These are phyloP conservation scores for Pemphigus obesinymphae DNA, from an alignment of 1,140 invertebrate genomes.

Conservation along the genomic window DNA sequence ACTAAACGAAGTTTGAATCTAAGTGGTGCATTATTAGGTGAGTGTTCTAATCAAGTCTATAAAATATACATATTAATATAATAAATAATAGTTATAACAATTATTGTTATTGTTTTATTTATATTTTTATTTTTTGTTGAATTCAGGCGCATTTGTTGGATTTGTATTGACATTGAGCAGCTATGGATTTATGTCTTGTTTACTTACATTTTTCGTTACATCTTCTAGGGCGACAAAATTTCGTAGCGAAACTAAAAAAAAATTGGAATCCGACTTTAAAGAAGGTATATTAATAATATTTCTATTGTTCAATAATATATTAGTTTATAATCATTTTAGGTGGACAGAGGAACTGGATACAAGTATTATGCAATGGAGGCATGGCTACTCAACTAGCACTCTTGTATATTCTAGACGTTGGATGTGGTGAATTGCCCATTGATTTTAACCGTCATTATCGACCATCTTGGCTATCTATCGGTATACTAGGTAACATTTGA, in stretches of 20 bases:
- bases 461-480: conserved; percentile 74
- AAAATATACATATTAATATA: too few relatives aligned
- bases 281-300: not conserved
- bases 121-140: not conserved
- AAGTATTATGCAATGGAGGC: conserved; percentile 85
- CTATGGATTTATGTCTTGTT: conserved; percentile 67
- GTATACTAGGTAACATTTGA: conserved; percentile 62
- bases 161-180: conserved; percentile 76
- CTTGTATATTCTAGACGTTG: conserved; percentile 75
- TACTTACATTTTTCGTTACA: conserved; percentile 74
- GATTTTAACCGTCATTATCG: conserved; percentile 73
- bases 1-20: conserved; percentile 62
- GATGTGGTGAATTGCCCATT: conserved; percentile 70
- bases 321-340: conserved; percentile 52
- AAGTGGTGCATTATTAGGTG: conserved; percentile 68
- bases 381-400: conserved; percentile 74
- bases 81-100: too few relatives aligned
- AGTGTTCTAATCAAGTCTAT: conserved; percentile 21
- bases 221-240: conserved; percentile 81
- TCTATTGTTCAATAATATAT: conserved; percentile 20
- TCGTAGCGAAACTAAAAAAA: conserved; percentile 62
- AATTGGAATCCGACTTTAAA: conserved; percentile 58
- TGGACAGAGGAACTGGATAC: conserved; percentile 84
- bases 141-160: conserved; percentile 66
- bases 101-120: too few relatives aligned